Evolutionary conservation across 2,888 invertebrate species (phyloP), one percentile per base, ranked within the genome.

Genomic region (Drosophila phalerata): DNA sequence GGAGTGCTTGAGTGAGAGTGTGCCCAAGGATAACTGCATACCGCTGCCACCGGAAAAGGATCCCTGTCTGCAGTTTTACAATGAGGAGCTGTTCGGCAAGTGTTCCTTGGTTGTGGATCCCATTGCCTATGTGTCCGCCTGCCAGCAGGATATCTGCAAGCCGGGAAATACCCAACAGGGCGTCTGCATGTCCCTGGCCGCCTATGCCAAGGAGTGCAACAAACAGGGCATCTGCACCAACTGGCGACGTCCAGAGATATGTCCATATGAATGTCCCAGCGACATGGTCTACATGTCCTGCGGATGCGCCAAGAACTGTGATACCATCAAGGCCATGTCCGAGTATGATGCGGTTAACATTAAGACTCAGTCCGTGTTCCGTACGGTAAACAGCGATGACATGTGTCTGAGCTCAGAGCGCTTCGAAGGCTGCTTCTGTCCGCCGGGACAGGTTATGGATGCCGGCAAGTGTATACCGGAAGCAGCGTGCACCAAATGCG

Each of bases 381-480:
- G 85, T 40, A 88, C 90, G 0, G 78, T 91, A 13, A 84, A 66
- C n/a, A 71, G 73, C 3, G 84, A 90, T 15, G 90, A 91, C 0
- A 74, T 91, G 68, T 96, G 96, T 70, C 86, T 91, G 28, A 91
- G 91, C 5, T 91, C 90, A 0, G 92, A 91, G 11, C 92, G 93
- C 0, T 94, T 94, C 0, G 97, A 97, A 88, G 97, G 97, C 1
- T 98, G 98, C 92, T 97, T 96, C 94, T 98, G 98, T 92, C 96
- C 97, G 0, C 92, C 94, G 53, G 96, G 96, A 67, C 94, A 95
- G 92, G 95, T 96, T 0, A 93, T 96, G 73, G 94, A 95, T 62
- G 95, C 96, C 86, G 95, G 94, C 68, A 95, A 94, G 5, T 98
- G 98, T 86, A 94, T 97, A 0, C 93, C 94, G 10, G 94, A 94